phyloP scores from a whole-genome alignment of 2,888 invertebrate species.

The Aleiodes leptofemur region DNA sequence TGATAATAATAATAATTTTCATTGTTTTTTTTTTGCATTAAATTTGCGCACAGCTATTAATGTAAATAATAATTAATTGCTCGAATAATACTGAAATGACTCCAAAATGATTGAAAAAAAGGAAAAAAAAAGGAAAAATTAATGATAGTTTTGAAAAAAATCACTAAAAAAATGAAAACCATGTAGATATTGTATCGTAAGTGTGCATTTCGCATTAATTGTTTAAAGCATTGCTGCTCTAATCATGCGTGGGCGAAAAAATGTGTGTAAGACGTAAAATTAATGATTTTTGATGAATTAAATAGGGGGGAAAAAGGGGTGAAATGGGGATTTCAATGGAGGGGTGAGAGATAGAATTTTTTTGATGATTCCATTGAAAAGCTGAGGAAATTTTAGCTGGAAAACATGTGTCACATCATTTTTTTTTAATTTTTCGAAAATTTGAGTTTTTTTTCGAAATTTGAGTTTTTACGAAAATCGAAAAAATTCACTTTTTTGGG shows the following conservation, averaged over 20 bases:
- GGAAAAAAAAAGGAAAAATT: too few species aligned
- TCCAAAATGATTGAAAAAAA: too few species aligned
- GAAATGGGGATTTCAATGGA: too few species aligned
- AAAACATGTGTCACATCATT: too few species aligned
- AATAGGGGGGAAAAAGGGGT: too few species aligned
- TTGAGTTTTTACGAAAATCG: background rate
- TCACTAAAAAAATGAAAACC: conserved; percentile 21
- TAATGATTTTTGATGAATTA: too few species aligned
- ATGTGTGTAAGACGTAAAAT: too few species aligned
- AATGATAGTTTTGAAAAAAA: conserved; percentile 15
- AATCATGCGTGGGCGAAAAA: too few species aligned
- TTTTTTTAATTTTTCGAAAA: background rate
- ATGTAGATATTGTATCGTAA: conserved; percentile 34
- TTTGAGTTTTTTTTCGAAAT: background rate
- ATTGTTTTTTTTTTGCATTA: background rate
- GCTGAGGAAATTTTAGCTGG: too few species aligned
- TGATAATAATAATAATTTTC: too few species aligned
- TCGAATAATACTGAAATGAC: conserved; percentile 9
- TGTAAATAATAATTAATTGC: conserved; percentile 31
- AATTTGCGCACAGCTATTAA: conserved; percentile 17
- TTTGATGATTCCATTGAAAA: too few species aligned
- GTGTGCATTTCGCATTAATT: conserved; percentile 7
- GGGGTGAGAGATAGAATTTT: too few species aligned
- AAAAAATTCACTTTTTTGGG: conserved; percentile 1
- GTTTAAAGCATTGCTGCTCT: background rate